Conservation (phyloP, 2,888 invertebrate genomes). For the Stenodera caucasica region DNA sequence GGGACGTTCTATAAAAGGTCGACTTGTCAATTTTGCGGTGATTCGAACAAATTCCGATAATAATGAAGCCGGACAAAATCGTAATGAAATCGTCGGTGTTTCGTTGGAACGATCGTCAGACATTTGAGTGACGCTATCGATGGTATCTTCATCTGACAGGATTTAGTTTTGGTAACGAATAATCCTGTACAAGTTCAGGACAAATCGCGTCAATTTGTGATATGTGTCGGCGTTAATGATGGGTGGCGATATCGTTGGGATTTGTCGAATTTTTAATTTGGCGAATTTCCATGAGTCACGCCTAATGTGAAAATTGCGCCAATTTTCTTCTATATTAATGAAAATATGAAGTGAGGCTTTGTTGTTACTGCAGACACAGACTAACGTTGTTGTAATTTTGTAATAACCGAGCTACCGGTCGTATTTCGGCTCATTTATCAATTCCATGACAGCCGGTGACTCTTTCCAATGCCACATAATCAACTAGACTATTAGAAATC, state of each 20-base stretch:
- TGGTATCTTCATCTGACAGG: slow-evolving; percentile 4
- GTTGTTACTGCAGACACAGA: slow-evolving; percentile 28
- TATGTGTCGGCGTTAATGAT: not conserved
- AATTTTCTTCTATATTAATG: slow-evolving; percentile 49
- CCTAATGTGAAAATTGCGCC: slow-evolving; percentile 53
- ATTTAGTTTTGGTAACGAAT: slow-evolving; percentile 3
- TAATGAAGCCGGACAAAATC: no score
- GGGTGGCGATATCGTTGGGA: not conserved
- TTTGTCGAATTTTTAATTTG: slow-evolving; percentile 19
- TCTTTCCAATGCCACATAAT: slow-evolving; percentile 22
- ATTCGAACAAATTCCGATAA: no score
- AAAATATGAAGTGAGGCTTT: slow-evolving; percentile 36
- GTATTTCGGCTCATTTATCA: slow-evolving; percentile 47
- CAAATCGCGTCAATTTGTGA: slow-evolving; percentile 3
- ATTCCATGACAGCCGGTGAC: slow-evolving; percentile 39
- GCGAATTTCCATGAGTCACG: slow-evolving; percentile 27
- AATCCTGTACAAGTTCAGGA: slow-evolving; percentile 4
- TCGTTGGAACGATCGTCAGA: not conserved
- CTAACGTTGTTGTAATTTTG: slow-evolving; percentile 44
- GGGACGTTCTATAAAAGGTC: not conserved
- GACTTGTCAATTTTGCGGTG: not conserved
- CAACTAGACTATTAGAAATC: slow-evolving; percentile 13
- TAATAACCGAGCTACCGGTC: slow-evolving; percentile 53
- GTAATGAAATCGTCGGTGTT: not conserved
- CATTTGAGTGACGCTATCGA: slow-evolving; percentile 6